These are phyloP conservation scores for Crocuta crocuta DNA, from an alignment of 2,113 vertebrate species.

Conservation along the genomic window DNA sequence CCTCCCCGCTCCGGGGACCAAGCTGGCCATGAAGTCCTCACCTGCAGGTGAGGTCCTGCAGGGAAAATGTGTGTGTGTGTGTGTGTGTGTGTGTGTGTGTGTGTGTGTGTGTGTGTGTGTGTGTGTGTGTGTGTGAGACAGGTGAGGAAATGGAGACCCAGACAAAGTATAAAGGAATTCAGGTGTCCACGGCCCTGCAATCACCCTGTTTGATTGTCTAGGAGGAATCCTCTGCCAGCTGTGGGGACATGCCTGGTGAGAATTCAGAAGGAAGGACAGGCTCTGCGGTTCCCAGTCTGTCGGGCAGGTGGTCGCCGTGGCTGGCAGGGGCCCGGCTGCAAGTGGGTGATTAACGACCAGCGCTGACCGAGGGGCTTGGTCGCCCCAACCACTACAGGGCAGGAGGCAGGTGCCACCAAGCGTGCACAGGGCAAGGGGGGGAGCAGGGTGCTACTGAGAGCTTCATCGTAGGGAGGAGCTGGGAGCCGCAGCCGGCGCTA, in stretches of 20 bases:
- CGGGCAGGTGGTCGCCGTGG: not conserved
- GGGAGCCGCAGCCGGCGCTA: rapidly evolving
- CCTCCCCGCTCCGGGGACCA: not conserved
- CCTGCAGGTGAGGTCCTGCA: not conserved
- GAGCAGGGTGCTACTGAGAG: not conserved
- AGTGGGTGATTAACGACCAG: not conserved
- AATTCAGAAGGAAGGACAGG: not conserved
- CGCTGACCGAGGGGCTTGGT: too few relatives aligned
- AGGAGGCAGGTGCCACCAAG: not conserved
- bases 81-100: not conserved
- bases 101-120: too few relatives aligned
- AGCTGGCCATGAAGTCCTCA: not conserved
- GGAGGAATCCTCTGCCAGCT: not conserved
- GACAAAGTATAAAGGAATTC: not conserved
- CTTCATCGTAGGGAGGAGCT: not conserved
- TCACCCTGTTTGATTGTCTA: not conserved
- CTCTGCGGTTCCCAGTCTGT: not conserved
- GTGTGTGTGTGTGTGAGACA: too few relatives aligned
- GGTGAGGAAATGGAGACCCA: not conserved
- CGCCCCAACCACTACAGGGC: not conserved
- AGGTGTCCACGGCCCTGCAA: not conserved
- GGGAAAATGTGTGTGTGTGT: not conserved
- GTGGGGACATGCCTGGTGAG: not conserved
- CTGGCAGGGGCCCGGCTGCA: not conserved
- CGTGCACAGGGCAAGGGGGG: not conserved